Evolutionary conservation across 2,113 vertebrate genomes (phyloP).

Genomic region (human (Homo sapiens)): DNA sequence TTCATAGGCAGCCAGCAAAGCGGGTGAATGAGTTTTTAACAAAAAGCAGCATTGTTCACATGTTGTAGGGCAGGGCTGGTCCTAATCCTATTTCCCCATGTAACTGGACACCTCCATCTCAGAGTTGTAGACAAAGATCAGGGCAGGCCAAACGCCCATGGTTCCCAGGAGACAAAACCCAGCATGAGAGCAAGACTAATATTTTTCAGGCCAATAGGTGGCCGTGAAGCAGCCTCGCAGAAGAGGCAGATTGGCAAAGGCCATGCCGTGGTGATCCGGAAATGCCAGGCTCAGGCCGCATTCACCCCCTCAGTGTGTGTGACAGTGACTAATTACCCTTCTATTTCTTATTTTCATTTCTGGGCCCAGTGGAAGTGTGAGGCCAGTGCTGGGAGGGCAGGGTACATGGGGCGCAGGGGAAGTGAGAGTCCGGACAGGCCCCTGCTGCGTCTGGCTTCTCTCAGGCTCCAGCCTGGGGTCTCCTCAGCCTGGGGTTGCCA

Average conservation of each 20-base stretch:
- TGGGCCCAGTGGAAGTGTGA: neutral
- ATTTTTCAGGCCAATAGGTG: constrained; percentile 68
- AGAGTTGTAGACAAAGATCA: constrained; percentile 38
- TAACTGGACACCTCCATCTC: constrained; percentile 59
- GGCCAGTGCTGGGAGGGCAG: neutral
- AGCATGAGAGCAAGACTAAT: constrained; percentile 56
- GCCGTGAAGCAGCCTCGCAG: neutral
- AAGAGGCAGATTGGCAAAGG: constrained; percentile 35
- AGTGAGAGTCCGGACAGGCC: neutral
- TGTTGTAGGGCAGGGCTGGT: neutral
- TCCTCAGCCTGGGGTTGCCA: neutral
- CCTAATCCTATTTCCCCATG: neutral
- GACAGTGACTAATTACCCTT: constrained; percentile 70
- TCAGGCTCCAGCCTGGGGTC: neutral
- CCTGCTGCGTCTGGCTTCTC: neutral
- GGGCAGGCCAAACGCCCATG: neutral
- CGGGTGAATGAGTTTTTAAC: neutral
- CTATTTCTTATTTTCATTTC: constrained; percentile 59
- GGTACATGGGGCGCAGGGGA: neutral
- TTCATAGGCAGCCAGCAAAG: neutral
- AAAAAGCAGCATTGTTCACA: constrained; percentile 31
- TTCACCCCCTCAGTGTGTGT: constrained; percentile 2
- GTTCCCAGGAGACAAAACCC: constrained; percentile 40
- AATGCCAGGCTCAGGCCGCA: constrained; percentile 36
- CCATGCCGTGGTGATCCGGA: neutral